Conservation (phyloP, 37 sponge, comb jelly and placozoan genomes). For the Ianthella basta region DNA sequence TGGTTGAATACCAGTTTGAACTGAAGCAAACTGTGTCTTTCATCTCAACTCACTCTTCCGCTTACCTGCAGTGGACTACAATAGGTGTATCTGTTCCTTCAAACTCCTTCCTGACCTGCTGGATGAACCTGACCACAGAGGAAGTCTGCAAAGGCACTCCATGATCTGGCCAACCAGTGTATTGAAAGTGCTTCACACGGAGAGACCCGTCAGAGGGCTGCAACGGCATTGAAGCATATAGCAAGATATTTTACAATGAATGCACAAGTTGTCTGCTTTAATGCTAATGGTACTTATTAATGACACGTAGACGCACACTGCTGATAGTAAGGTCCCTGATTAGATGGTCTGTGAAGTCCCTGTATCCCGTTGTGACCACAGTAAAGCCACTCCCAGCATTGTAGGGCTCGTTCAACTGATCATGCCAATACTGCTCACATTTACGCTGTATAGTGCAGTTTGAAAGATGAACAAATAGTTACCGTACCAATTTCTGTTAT, state of each 20-base stretch:
- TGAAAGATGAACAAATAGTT: too few species aligned
- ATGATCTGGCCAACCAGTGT: slow-evolving; percentile 58
- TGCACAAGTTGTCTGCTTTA: too few species aligned
- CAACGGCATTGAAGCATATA: too few species aligned
- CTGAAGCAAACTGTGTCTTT: too few species aligned
- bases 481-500: too few species aligned
- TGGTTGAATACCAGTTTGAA: too few species aligned
- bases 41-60: not conserved
- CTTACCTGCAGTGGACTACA: slow-evolving; percentile 15
- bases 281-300: too few species aligned
- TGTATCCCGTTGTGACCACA: slow-evolving; percentile 32
- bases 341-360: slow-evolving; percentile 71
- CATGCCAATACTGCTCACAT: slow-evolving; percentile 84
- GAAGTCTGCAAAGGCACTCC: slow-evolving; percentile 44
- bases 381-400: not conserved
- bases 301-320: too few species aligned
- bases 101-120: slow-evolving; percentile 27
- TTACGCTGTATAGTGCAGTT: slow-evolving; percentile 16
- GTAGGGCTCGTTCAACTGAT: slow-evolving; percentile 36
- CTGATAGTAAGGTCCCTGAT: slow-evolving; percentile 42
- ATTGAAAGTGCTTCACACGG: slow-evolving; percentile 36
- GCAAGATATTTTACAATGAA: too few species aligned
- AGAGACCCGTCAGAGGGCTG: too few species aligned
- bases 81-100: not conserved
- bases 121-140: slow-evolving; percentile 15